Conservation (phyloP, 2,888 invertebrate species). For the Cataglyphis livida region DNA sequence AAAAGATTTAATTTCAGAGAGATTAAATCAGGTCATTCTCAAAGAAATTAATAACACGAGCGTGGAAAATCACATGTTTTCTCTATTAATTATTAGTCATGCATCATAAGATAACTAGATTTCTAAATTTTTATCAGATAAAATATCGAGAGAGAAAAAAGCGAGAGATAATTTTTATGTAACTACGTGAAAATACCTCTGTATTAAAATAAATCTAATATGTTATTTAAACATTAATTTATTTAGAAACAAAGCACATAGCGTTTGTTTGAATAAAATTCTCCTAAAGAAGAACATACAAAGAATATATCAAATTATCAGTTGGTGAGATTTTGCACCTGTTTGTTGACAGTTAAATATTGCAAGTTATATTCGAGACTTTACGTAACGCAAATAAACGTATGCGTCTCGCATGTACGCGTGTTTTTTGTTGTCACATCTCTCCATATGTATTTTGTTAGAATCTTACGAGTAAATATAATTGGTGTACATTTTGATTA, state of each 20-base stretch:
- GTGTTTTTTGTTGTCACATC: neutral
- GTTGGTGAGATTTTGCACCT: neutral
- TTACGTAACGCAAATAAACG: constrained; percentile 11
- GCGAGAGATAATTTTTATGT: neutral
- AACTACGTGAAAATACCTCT: neutral
- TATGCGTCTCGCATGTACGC: neutral
- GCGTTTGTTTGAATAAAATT: neutral
- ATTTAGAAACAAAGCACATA: neutral
- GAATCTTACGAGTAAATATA: neutral
- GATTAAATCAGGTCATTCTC: neutral
- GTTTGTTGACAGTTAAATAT: neutral
- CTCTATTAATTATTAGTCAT: neutral
- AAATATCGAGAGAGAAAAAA: neutral
- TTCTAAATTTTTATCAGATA: neutral
- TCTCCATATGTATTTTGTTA: neutral
- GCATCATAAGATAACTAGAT: neutral
- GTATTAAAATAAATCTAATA: neutral
- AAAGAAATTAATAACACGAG: neutral
- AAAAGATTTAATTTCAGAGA: neutral
- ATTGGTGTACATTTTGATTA: neutral
- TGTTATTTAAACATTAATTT: neutral
- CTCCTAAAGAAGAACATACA: neutral
- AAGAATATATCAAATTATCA: neutral
- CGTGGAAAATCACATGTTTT: neutral
- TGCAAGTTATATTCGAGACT: neutral